Conservation (phyloP, 2,888 invertebrate genomes). For the Trypoxylon attenuatum region DNA sequence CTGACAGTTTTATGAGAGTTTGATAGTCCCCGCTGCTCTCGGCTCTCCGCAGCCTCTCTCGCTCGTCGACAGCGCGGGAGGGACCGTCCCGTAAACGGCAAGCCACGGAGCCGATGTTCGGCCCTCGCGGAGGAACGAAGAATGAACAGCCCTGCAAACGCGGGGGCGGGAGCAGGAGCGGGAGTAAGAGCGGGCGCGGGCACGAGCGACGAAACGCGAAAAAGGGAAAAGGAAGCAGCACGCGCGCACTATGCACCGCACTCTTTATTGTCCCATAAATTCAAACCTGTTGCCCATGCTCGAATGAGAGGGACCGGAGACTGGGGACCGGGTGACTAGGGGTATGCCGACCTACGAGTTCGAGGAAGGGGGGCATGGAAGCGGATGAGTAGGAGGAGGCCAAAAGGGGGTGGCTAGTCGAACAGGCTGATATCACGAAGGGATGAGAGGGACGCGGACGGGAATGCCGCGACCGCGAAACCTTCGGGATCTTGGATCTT, state of each 20-base stretch:
- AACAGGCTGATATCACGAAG: constrained; percentile 31
- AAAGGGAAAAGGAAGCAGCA: constrained; percentile 57
- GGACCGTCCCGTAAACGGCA: constrained; percentile 17
- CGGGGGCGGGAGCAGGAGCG: neutral
- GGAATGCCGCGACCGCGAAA: no score
- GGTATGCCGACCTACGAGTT: no score
- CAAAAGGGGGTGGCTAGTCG: no score
- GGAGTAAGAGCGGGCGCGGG: constrained; percentile 12
- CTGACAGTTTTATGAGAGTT: constrained; percentile 75
- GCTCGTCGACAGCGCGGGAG: constrained; percentile 36
- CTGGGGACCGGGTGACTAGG: constrained; percentile 13
- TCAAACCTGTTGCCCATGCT: constrained; percentile 73
- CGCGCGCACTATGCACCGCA: constrained; percentile 70
- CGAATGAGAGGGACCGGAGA: constrained; percentile 54
- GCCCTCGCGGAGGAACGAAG: no score
- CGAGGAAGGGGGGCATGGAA: no score
- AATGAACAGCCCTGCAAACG: neutral
- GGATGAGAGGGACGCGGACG: neutral
- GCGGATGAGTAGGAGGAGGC: no score
- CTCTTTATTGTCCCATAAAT: constrained; percentile 75
- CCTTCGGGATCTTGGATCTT: constrained; percentile 39
- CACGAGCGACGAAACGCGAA: constrained; percentile 21
- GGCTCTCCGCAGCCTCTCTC: constrained; percentile 50
- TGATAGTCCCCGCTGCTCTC: constrained; percentile 68
- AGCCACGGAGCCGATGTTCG: constrained; percentile 19